Conservation (phyloP, 1,140 invertebrate genomes). For the Hylaeus volcanicus region DNA sequence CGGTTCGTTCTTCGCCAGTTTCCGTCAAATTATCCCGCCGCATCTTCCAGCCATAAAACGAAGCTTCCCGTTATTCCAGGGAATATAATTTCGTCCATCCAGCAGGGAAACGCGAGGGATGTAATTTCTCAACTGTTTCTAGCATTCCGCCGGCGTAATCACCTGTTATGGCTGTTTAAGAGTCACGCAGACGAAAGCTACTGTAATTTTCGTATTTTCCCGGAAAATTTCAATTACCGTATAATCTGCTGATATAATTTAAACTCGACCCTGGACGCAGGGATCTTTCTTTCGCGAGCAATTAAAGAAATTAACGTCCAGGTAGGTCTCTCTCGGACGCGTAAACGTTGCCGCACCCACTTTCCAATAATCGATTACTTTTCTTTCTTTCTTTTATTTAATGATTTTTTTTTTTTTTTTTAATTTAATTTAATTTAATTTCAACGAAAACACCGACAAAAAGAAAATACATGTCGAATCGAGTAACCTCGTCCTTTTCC, state of each 20-base stretch:
- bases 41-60: conserved; percentile 3
- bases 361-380: no score
- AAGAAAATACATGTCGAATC: no score
- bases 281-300: not conserved
- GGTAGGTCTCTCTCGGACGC: no score
- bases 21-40: not conserved
- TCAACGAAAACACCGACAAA: no score
- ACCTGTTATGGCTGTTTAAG: conserved; percentile 1
- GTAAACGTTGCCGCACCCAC: no score
- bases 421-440: no score
- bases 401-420: no score
- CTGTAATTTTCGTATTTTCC: conserved; percentile 35
- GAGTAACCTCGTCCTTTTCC: no score
- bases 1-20: not conserved
- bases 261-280: not conserved
- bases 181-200: conserved; percentile 23
- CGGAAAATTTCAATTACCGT: conserved; percentile 1
- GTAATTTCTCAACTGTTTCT: conserved; percentile 31
- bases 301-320: not conserved
- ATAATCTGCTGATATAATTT: not conserved
- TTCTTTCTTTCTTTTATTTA: no score
- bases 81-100: conserved; percentile 18
- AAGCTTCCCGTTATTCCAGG: conserved; percentile 18
- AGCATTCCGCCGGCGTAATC: conserved; percentile 29
- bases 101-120: conserved; percentile 18